A percentile compares a stretch with the other conserved stretches of the same genome.
Conservation (phyloP, 2,888 invertebrate genomes). For the Nasonia oneida region DNA sequence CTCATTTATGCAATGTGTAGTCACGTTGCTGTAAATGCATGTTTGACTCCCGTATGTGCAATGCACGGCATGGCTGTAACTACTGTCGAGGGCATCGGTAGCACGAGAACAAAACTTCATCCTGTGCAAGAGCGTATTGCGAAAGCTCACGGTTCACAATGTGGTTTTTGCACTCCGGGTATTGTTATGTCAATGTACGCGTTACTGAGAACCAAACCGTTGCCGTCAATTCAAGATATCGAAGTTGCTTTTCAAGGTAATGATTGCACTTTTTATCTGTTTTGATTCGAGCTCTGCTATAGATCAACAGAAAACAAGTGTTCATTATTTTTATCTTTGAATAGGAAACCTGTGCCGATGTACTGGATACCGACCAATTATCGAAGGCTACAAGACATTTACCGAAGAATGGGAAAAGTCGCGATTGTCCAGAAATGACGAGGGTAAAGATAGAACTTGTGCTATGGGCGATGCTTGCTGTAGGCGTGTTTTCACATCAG, state of each 20-base stretch:
- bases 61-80: conserved; percentile 92
- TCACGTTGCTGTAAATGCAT: conserved; percentile 91
- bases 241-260: conserved; percentile 84
- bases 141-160: conserved; percentile 93
- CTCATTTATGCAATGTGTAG: conserved; percentile 75
- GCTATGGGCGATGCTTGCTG: conserved; percentile 86
- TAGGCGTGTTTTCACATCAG: conserved; percentile 67
- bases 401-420: conserved; percentile 85
- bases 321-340: conserved; percentile 31
- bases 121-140: conserved; percentile 92
- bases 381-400: conserved; percentile 93
- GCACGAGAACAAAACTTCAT: conserved; percentile 86
- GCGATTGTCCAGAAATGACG: conserved; percentile 64
- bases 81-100: conserved; percentile 94
- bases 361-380: conserved; percentile 94
- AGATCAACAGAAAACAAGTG: too few relatives aligned
- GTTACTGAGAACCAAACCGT: conserved; percentile 82
- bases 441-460: conserved; percentile 75
- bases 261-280: too few relatives aligned
- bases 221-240: conserved; percentile 82
- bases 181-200: conserved; percentile 98
- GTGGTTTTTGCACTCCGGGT: conserved; percentile 95
- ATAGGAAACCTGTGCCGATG: conserved; percentile 89
- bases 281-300: too few relatives aligned
- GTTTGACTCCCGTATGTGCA: conserved; percentile 90